Evolutionary conservation across 30 jellyfish, hydroid and myxozoan genomes (phyloP).

Genomic region (Clytia hemisphaerica): DNA sequence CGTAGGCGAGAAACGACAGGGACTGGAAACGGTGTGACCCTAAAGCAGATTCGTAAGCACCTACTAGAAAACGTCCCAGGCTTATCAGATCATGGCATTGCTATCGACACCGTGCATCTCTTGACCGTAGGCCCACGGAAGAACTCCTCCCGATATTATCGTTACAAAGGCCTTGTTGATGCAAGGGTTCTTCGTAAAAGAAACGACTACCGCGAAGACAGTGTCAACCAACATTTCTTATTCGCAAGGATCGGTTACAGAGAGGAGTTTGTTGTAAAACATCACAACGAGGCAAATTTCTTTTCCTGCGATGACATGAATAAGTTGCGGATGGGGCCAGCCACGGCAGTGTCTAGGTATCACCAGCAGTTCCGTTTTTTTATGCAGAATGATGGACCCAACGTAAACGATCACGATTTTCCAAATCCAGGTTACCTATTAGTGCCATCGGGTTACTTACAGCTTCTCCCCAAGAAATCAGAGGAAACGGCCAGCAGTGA

Average conservation of each 20-base stretch:
- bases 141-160: not conserved
- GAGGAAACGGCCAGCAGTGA: too few species aligned
- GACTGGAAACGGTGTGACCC: conserved; percentile 20
- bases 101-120: conserved; percentile 13
- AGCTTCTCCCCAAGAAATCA: too few species aligned
- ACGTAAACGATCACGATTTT: conserved; percentile 33
- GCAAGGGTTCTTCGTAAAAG: conserved; percentile 18
- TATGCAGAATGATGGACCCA: conserved; percentile 12
- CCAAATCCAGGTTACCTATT: conserved; percentile 43
- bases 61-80: conserved; percentile 5
- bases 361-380: conserved; percentile 37
- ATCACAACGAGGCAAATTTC: conserved; percentile 1
- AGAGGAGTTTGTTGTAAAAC: conserved; percentile 12
- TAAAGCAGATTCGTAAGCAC: conserved; percentile 9
- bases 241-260: conserved; percentile 15
- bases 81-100: not conserved
- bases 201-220: conserved; percentile 24
- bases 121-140: conserved; percentile 10
- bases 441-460: conserved; percentile 36
- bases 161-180: conserved; percentile 19
- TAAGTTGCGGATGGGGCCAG: conserved; percentile 33
- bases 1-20: conserved; percentile 21
- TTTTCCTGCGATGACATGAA: conserved; percentile 36
- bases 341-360: conserved; percentile 36
- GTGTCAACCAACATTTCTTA: conserved; percentile 35